phyloP scores from a whole-genome alignment of 1,140 invertebrate genomes.

The Drosophila gunungcola region DNA sequence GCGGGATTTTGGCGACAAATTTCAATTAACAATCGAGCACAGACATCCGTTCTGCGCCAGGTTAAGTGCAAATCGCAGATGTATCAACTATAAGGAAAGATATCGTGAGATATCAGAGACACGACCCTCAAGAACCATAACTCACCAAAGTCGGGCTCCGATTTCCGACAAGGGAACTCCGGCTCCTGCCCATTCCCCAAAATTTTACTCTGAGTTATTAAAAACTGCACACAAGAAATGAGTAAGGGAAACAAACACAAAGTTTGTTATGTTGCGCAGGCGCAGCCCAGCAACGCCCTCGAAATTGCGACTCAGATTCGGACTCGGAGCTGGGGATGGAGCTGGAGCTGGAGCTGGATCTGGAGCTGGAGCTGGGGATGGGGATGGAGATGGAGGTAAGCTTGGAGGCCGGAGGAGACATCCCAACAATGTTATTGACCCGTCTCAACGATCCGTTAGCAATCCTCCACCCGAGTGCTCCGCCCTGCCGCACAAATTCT shows the following conservation, averaged over 20 bases:
- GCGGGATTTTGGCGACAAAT: constrained; percentile 71
- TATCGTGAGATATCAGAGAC: constrained; percentile 9
- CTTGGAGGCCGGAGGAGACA: constrained; percentile 3
- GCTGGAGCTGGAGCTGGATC: too few species aligned
- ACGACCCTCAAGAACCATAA: constrained; percentile 45
- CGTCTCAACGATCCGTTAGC: constrained; percentile 71
- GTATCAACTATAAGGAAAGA: constrained; percentile 1
- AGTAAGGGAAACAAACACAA: constrained; percentile 65
- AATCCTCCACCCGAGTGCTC: constrained; percentile 15
- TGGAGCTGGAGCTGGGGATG: too few species aligned
- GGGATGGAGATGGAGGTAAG: not conserved
- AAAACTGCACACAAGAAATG: constrained; percentile 41
- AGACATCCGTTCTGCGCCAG: constrained; percentile 60
- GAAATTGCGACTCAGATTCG: constrained; percentile 22
- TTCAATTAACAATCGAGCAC: constrained; percentile 65
- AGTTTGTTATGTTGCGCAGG: constrained; percentile 80
- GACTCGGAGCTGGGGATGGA: constrained; percentile 1
- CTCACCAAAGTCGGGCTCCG: constrained; percentile 58
- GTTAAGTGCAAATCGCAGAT: constrained; percentile 36
- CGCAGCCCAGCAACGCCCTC: constrained; percentile 76
- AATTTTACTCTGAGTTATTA: constrained; percentile 55
- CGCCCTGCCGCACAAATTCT: constrained; percentile 60
- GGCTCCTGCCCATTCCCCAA: constrained; percentile 1
- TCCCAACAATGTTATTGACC: constrained; percentile 75
- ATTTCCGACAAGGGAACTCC: constrained; percentile 67